Evolutionary conservation across 2,888 invertebrate genomes (phyloP).

Genomic region (Noctua comes): DNA sequence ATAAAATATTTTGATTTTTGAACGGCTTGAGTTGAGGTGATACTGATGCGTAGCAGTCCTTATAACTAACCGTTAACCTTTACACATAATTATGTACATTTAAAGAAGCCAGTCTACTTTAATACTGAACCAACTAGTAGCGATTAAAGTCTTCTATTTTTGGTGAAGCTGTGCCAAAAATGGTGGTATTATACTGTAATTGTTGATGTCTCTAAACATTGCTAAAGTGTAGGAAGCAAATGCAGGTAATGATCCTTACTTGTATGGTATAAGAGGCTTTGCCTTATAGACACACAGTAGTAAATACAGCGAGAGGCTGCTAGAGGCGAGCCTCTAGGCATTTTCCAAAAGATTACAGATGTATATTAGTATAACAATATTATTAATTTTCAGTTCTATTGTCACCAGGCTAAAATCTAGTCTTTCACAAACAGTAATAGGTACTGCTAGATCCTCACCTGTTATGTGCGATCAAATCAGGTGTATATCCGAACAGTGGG

Average conservation of each 20-base stretch:
- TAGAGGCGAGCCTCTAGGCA: not conserved
- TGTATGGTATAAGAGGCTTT: constrained; percentile 3
- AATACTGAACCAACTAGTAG: not conserved
- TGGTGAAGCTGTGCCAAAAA: not conserved
- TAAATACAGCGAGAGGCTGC: not conserved
- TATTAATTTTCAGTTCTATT: too few species aligned
- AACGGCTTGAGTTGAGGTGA: too few species aligned
- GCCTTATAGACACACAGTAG: not conserved
- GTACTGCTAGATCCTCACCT: constrained; percentile 77
- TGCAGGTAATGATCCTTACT: not conserved
- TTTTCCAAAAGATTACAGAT: not conserved
- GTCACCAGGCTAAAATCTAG: too few species aligned
- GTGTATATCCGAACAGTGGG: constrained; percentile 94
- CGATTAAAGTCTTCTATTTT: not conserved
- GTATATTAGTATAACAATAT: not conserved
- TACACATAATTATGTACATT: not conserved
- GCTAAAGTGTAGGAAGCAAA: not conserved
- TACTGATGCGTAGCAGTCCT: too few species aligned
- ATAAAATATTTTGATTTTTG: too few species aligned
- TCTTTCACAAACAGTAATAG: too few species aligned
- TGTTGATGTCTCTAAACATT: not conserved
- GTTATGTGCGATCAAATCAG: constrained; percentile 92
- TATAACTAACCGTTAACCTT: too few species aligned
- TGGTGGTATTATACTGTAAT: not conserved
- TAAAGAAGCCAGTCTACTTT: not conserved